phyloP scores from a whole-genome alignment of 1,140 invertebrate genomes.

The Listronotus oregonensis region DNA sequence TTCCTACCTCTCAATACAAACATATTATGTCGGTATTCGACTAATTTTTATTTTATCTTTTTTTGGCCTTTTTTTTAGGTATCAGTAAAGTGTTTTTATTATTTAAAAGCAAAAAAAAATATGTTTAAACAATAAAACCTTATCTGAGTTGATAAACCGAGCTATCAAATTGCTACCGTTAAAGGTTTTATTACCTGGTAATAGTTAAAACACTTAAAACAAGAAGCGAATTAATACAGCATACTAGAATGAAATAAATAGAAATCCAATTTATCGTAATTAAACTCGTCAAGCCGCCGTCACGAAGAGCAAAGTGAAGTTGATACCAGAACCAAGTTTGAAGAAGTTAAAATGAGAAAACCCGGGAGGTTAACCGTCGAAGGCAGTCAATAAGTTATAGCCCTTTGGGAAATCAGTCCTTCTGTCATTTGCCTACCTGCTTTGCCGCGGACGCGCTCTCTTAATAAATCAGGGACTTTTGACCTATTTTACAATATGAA shows the following conservation, averaged over 20 bases:
- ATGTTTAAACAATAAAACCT: no score
- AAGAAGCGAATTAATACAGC: not conserved
- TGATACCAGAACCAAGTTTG: not conserved
- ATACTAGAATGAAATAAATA: not conserved
- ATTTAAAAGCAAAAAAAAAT: no score
- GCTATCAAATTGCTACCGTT: no score
- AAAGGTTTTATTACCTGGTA: no score
- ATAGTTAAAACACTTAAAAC: no score
- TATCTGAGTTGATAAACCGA: no score
- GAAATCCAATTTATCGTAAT: not conserved
- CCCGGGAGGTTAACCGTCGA: no score
- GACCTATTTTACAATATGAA: constrained; percentile 17
- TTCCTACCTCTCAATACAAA: no score
- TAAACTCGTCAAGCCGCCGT: not conserved
- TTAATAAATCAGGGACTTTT: constrained; percentile 19
- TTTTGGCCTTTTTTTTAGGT: no score
- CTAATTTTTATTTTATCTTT: no score
- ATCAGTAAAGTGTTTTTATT: no score
- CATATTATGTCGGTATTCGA: no score
- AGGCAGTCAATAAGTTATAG: constrained; percentile 22
- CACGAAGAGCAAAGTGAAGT: not conserved
- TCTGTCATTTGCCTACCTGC: constrained; percentile 26
- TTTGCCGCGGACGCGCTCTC: not conserved
- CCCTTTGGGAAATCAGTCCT: constrained; percentile 19
- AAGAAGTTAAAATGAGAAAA: constrained; percentile 9